Evolutionary conservation across 2,888 invertebrate genomes (phyloP), one percentile per base, ranked within the genome.

Genomic region (Megalurothrips usitatus): DNA sequence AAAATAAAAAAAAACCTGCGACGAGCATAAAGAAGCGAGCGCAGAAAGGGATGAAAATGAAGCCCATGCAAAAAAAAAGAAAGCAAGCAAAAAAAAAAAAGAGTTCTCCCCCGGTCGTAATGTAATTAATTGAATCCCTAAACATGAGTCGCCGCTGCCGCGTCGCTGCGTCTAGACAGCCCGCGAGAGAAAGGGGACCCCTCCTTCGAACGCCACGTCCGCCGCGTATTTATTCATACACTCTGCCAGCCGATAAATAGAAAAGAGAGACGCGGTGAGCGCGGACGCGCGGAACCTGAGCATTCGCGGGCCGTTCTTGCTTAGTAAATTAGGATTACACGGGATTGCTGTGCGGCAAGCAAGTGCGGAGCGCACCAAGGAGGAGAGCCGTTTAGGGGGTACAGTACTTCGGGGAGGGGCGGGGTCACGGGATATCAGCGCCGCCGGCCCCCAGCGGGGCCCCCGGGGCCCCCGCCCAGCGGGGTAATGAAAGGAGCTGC

Each of bases 401-500:
- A n/a, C n/a, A n/a, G n/a, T n/a, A n/a, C n/a, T n/a, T n/a, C 17
- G 58, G 58, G n/a, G 58, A 58, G n/a, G 17, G n/a, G 58, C 17
- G 58, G 58, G 19, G 14, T n/a, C n/a, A 6, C 58, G 10, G 2
- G n/a, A 17, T 17, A n/a, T 58, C n/a, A 14, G n/a, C n/a, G 58
- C 58, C 19, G 14, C 14, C 14, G 9, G 52, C 17, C 14, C 1
- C 12, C 14, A 52, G 52, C 12, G 8, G 52, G 52, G 52, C 14
- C 12, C 14, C 17, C 14, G 52, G 4, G 52, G 52, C 2, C 34
- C 34, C 34, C 58, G 58, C 58, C 11, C 58, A 58, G 58, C 11
- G 26, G 68, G 26, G 26, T 75, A 75, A 75, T 75, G 68, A 75
- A 75, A 75, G 68, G 58, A 58, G 58, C 58, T 14, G 58, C 58